Percentiles rank a stretch among this genome's conserved stretches.
These are phyloP conservation scores for Porites australiensis DNA, from an alignment of 64 coral and sea anemone genomes.

Conservation along the genomic window DNA sequence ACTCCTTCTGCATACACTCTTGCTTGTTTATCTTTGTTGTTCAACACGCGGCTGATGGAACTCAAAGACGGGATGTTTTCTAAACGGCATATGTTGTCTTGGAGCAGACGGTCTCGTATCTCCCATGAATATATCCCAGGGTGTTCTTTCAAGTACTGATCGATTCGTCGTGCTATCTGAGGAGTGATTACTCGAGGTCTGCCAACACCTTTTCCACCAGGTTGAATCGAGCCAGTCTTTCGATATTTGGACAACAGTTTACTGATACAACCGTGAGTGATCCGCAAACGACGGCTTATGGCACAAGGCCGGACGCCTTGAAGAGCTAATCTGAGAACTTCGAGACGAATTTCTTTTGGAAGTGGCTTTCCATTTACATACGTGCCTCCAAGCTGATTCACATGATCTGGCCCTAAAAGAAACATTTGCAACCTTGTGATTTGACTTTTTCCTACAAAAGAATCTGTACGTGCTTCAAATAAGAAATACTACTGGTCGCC, in stretches of 20 bases:
- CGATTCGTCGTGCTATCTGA: neutral
- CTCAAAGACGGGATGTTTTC: neutral
- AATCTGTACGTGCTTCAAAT: too few relatives aligned
- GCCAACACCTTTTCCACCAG: neutral
- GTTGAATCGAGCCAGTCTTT: neutral
- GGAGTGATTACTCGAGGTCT: constrained; percentile 5
- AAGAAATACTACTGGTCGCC: too few relatives aligned
- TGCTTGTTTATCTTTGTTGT: neutral
- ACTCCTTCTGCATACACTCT: neutral
- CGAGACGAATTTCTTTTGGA: neutral
- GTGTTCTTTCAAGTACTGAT: neutral
- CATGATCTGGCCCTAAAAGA: neutral
- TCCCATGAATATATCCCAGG: constrained; percentile 6
- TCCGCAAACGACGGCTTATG: neutral
- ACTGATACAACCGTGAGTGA: constrained; percentile 10
- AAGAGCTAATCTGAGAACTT: neutral
- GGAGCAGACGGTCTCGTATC: constrained; percentile 10
- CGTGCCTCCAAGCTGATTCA: neutral
- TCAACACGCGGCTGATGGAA: constrained; percentile 23
- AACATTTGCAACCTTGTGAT: too few relatives aligned
- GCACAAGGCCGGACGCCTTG: constrained; percentile 1
- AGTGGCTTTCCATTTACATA: neutral
- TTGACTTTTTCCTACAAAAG: too few relatives aligned
- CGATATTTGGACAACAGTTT: constrained; percentile 4
- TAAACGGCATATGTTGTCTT: neutral